Evolutionary conservation across 2,888 invertebrate genomes (phyloP), one percentile per base, ranked within the genome.

Genomic region (Phyllotreta striolata): DNA sequence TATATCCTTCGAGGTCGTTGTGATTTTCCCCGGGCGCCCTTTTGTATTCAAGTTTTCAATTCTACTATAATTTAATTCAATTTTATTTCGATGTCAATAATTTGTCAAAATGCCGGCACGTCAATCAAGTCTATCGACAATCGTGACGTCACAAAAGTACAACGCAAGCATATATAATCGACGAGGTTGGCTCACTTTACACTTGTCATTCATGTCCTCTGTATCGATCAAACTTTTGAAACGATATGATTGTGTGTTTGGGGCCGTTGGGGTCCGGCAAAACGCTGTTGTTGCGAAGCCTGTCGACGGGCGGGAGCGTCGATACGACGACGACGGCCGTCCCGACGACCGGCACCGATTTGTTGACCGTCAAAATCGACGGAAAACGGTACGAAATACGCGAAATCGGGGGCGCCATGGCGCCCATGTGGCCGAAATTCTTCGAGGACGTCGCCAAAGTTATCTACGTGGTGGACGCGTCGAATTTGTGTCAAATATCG

Each of bases 401-500:
- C 56, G 94, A 94, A 81, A 84, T 93, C 34, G 93, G 94, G 0
- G 74, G 74, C 39, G 86, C 87, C 67, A 91, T 94, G 90, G 91
- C 91, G 56, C 89, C 92, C 3, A 83, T 93, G 55, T 94, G 93
- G 93, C 86, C 85, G 14, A 89, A 89, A 76, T 93, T 93, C 78
- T 89, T 90, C 69, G 85, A 85, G 46, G 87, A 87, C 55, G 78
- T 86, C 34, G 84, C 85, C 64, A 90, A 89, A 80, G 85, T 94
- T 0, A 87, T 93, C 66, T 93, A 90, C 74, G 92, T 93, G 0
- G 90, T 93, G 12, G 93, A 94, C 76, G 89, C 91, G 0, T 92
- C 93, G 8, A 93, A 93, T 82, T 83, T 93, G 43, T 93, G 93
- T 73, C 93, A 93, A 82, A 93, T 93, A 75, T 92, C 93, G 1